Evolutionary conservation across 2,888 invertebrate genomes (phyloP).

Genomic region (Chaetoderma sp.): DNA sequence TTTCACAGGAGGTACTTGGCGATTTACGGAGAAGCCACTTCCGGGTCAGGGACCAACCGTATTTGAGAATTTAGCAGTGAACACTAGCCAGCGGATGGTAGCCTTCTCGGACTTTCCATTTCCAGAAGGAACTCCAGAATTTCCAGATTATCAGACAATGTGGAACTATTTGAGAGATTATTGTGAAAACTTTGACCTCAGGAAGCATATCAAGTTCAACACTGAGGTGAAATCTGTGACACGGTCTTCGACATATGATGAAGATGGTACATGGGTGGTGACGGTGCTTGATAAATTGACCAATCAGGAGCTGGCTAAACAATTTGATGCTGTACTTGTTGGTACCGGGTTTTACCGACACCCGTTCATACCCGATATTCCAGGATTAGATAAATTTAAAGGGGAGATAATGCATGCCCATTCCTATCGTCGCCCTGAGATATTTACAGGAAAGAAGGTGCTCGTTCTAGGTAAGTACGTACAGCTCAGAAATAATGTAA

Average conservation of each 20-base stretch:
- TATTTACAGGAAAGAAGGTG: no score
- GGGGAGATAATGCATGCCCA: slow-evolving; percentile 8
- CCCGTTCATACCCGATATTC: slow-evolving; percentile 23
- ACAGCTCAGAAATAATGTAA: no score
- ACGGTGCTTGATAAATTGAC: slow-evolving; percentile 15
- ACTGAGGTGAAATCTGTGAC: not conserved
- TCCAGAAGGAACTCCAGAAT: slow-evolving; percentile 23
- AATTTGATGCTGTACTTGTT: slow-evolving; percentile 22
- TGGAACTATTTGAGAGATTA: slow-evolving; percentile 42
- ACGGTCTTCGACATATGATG: not conserved
- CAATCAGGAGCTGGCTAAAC: not conserved
- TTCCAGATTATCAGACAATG: slow-evolving; percentile 15
- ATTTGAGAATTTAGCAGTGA: slow-evolving; percentile 67
- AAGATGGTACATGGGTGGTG: slow-evolving; percentile 11
- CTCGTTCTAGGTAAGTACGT: no score
- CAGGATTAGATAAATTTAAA: slow-evolving; percentile 10
- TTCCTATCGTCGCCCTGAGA: no score
- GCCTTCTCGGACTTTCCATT: slow-evolving; percentile 56
- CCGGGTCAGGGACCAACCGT: slow-evolving; percentile 42
- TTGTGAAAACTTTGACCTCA: slow-evolving; percentile 41
- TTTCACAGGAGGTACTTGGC: slow-evolving; percentile 23
- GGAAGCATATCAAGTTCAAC: slow-evolving; percentile 29
- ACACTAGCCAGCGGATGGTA: slow-evolving; percentile 68
- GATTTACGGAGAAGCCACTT: not conserved
- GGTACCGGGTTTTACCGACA: slow-evolving; percentile 19